Evolutionary conservation across 2,888 invertebrate species (phyloP), one percentile per base, ranked within the genome.

Genomic region (Hemicrepidius hirtus): DNA sequence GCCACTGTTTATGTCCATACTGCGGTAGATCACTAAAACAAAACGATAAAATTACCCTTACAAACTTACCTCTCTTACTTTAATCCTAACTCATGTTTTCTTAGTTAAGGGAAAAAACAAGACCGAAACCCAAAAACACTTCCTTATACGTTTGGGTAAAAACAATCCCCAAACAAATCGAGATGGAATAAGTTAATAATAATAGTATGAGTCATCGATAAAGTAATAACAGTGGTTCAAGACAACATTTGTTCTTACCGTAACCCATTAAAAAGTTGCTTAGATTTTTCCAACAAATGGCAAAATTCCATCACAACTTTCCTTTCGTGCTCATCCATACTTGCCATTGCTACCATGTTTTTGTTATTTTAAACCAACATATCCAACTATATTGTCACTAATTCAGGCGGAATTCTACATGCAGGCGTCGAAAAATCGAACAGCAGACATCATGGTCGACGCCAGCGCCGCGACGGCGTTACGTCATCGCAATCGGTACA

Each of bases 1-100:
- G 97, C 98, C 98, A 98, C 86, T 98, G 97, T 85, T 96, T 97
- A 88, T 97, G 97, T 13, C 98, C 98, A 88, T 97, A 97, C 86
- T 97, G 97, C 41, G 98, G 98, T 80, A 98, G 90, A 88, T 98
- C 98, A 84, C 98, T 97, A 87, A n/a, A 87, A 88, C 4, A 32
- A 64, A n/a, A n/a, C n/a, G n/a, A n/a, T n/a, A n/a, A n/a, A n/a
- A n/a, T n/a, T n/a, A 32, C 32, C 9, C 9, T 32, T 32, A 32
- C 32, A 32, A 9, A 32, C 32, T 32, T 32, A 2, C 9, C n/a
- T n/a, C n/a, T n/a, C n/a, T n/a, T n/a, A n/a, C n/a, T n/a, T n/a
- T n/a, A n/a, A n/a, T n/a, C n/a, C n/a, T n/a, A n/a, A n/a, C n/a
- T n/a, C n/a, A n/a, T 24, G 24, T 24, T 24, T 24, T 24, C 24